Percentiles rank a stretch among this genome's conserved stretches.
phyloP scores from a whole-genome alignment of 2,113 vertebrate genomes.

The Crypturellus undulatus region DNA sequence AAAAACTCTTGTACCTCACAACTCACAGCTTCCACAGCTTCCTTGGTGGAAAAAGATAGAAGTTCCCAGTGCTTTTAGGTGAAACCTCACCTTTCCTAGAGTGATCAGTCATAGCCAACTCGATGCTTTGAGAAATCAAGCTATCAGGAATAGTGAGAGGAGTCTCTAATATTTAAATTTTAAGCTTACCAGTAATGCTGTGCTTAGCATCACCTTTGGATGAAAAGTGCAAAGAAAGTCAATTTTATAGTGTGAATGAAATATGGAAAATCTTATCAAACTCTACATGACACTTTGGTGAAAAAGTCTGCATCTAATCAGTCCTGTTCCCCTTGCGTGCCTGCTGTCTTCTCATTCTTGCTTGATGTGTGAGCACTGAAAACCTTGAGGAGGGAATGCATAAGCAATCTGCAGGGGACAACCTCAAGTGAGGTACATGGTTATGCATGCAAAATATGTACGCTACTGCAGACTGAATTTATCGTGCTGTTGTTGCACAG shows the following conservation, averaged over 20 bases:
- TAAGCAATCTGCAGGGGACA: not conserved
- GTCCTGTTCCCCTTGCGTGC: not conserved
- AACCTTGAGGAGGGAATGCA: not conserved
- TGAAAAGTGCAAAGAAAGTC: not conserved
- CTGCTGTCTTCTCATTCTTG: not conserved
- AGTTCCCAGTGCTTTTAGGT: not conserved
- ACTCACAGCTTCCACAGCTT: not conserved
- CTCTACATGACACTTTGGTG: not conserved
- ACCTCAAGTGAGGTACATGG: not conserved
- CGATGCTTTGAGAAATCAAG: not conserved
- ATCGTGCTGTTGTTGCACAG: not conserved
- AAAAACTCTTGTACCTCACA: not conserved
- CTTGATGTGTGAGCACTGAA: not conserved
- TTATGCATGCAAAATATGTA: not conserved
- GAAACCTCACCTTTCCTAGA: not conserved
- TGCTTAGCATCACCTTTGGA: not conserved
- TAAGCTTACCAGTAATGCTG: not conserved
- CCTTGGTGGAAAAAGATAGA: conserved; percentile 9
- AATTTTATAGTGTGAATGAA: not conserved
- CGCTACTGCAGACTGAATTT: conserved; percentile 23
- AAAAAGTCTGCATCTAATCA: not conserved
- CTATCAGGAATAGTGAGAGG: not conserved
- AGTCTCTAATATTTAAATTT: not conserved
- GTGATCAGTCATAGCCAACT: not conserved
- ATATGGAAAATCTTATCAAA: not conserved